Conservation (phyloP, 2,797 vertebrate species). For the Sebastes hubbsi region DNA sequence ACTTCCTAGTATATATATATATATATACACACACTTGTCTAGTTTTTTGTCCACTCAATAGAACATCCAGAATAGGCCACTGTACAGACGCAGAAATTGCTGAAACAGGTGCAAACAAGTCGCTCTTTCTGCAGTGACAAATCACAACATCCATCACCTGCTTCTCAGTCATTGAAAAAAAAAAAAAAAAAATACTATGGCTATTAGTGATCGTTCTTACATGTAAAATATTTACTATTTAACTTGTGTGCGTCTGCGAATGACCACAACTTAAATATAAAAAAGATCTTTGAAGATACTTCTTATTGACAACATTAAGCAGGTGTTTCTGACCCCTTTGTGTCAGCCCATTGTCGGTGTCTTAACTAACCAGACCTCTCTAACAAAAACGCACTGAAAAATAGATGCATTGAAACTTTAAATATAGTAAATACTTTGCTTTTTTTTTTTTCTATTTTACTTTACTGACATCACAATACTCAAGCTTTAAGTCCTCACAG, state of each 20-base stretch:
- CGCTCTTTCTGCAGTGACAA: conserved; percentile 12
- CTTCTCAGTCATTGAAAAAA: background rate
- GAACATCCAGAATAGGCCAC: conserved; percentile 57
- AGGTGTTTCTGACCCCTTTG: conserved; percentile 41
- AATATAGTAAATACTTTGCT: conserved; percentile 72
- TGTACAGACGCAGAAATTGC: conserved; percentile 46
- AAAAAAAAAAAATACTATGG: conserved; percentile 23
- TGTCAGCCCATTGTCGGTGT: conserved; percentile 42
- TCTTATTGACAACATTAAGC: conserved; percentile 58
- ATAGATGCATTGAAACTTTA: conserved; percentile 72
- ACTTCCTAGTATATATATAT: conserved; percentile 39
- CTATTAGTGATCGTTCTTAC: conserved; percentile 48
- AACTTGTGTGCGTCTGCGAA: conserved; percentile 17
- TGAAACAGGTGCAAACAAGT: conserved; percentile 40
- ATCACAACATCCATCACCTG: conserved; percentile 1
- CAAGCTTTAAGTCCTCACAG: conserved; percentile 57
- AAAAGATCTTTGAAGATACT: conserved; percentile 50
- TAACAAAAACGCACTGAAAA: conserved; percentile 68
- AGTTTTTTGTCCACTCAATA: conserved; percentile 4
- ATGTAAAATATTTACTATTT: conserved; percentile 33
- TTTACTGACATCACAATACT: conserved; percentile 67
- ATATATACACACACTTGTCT: conserved; percentile 16
- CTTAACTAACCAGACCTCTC: conserved; percentile 16
- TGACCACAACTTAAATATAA: conserved; percentile 57
- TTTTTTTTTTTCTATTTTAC: conserved; percentile 42